Conservation (phyloP, 2,797 vertebrate species). For the Atherinosoma microstoma region DNA sequence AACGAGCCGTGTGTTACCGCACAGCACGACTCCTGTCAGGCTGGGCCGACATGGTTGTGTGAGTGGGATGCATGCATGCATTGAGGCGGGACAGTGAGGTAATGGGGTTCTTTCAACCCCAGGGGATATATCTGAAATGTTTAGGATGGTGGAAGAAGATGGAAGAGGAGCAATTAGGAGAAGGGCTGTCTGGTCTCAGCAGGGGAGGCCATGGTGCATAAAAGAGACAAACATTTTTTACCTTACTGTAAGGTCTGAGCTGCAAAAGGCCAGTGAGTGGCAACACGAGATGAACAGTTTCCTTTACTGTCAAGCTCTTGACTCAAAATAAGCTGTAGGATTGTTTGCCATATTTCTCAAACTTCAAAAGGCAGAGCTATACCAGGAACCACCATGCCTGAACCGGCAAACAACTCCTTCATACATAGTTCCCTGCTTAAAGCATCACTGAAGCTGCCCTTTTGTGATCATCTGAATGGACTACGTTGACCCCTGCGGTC, state of each 20-base stretch:
- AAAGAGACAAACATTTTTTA: slow-evolving; percentile 28
- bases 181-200: slow-evolving; percentile 67
- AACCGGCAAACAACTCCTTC: slow-evolving; percentile 58
- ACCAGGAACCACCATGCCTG: slow-evolving; percentile 30
- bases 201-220: slow-evolving; percentile 50
- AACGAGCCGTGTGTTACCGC: slow-evolving; percentile 62
- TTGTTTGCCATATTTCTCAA: slow-evolving; percentile 47
- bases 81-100: slow-evolving; percentile 71
- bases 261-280: slow-evolving; percentile 1
- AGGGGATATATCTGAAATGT: slow-evolving; percentile 55
- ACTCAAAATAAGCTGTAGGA: slow-evolving; percentile 2
- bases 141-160: slow-evolving; percentile 42
- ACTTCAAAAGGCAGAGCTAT: slow-evolving; percentile 43
- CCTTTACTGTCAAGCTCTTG: too few species aligned
- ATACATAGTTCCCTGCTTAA: slow-evolving; percentile 59
- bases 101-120: slow-evolving; percentile 63
- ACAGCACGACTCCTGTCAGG: slow-evolving; percentile 73
- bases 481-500: slow-evolving; percentile 63
- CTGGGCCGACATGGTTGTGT: slow-evolving; percentile 46
- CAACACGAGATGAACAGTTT: not conserved
- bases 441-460: slow-evolving; percentile 53
- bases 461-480: slow-evolving; percentile 63
- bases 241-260: slow-evolving; percentile 23
- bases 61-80: slow-evolving; percentile 39
- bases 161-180: slow-evolving; percentile 35